phyloP scores from a whole-genome alignment of 2,797 vertebrate genomes.

The Lepilemur septentrionalis region DNA sequence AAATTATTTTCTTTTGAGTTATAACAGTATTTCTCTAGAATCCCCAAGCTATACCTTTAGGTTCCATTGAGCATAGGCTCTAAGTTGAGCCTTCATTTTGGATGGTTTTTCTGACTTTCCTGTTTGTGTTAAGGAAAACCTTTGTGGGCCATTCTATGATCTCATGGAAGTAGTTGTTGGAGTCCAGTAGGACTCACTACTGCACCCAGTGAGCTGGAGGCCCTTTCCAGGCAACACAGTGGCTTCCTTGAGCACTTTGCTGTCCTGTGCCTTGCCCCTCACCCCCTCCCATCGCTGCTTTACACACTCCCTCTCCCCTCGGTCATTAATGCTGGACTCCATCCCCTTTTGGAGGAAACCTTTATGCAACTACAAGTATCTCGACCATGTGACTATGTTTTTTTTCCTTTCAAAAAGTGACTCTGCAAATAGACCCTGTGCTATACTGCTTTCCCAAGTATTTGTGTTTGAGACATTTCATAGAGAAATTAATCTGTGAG shows the following conservation, averaged over 20 bases:
- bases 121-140: background rate
- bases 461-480: slow-evolving; percentile 39
- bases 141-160: background rate
- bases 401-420: background rate
- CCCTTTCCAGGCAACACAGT: background rate
- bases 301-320: background rate
- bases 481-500: background rate
- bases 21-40: slow-evolving; percentile 39
- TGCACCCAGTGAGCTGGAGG: background rate
- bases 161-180: background rate
- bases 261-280: background rate
- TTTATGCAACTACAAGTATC: background rate
- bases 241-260: background rate
- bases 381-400: background rate
- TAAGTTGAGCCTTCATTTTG: slow-evolving; percentile 25
- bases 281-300: background rate
- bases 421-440: background rate
- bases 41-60: slow-evolving; percentile 43
- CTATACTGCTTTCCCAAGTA: background rate
- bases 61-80: slow-evolving; percentile 49
- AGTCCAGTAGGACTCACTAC: background rate
- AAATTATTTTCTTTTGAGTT: slow-evolving; percentile 73
- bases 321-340: background rate
- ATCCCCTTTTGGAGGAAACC: background rate
- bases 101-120: slow-evolving; percentile 3